A percentile compares a stretch with the other conserved stretches of the same genome.
Evolutionary conservation across 2,888 invertebrate species (phyloP).

Genomic region (Callinectes sapidus): DNA sequence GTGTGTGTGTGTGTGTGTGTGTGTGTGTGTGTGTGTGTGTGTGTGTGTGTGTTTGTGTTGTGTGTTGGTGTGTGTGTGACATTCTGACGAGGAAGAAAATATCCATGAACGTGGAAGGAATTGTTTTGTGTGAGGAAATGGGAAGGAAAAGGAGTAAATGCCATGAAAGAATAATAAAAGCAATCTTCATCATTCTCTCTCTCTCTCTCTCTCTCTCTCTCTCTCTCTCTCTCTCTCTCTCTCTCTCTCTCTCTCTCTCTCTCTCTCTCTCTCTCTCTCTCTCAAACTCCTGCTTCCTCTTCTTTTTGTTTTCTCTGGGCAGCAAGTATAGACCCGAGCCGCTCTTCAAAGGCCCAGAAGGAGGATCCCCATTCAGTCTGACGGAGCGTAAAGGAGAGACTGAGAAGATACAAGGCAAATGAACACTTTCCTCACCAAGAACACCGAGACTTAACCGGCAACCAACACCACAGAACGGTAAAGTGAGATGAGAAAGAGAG

Average conservation of each 20-base stretch:
- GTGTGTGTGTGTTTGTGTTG: constrained; percentile 12
- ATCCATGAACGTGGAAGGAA: background rate
- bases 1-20: constrained; percentile 7
- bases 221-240: constrained; percentile 12
- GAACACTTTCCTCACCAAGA: background rate
- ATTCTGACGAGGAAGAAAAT: background rate
- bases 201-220: constrained; percentile 25
- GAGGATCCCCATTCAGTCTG: background rate
- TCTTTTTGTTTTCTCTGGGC: background rate
- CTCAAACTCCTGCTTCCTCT: background rate
- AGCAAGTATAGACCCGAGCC: constrained; percentile 16
- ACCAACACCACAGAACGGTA: background rate
- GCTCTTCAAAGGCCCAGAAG: background rate
- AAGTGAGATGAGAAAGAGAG: background rate
- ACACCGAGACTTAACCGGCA: background rate
- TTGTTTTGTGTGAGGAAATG: background rate
- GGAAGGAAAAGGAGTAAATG: background rate
- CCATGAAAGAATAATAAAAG: background rate
- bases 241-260: constrained; percentile 20
- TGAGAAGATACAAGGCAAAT: background rate
- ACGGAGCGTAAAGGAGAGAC: background rate
- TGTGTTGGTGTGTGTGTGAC: background rate
- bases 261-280: constrained; percentile 23
- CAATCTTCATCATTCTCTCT: background rate
- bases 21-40: constrained; percentile 21